Percentiles rank a stretch among this genome's conserved stretches.
phyloP scores from a whole-genome alignment of 2,113 vertebrate genomes.

The Isichthys henryi region DNA sequence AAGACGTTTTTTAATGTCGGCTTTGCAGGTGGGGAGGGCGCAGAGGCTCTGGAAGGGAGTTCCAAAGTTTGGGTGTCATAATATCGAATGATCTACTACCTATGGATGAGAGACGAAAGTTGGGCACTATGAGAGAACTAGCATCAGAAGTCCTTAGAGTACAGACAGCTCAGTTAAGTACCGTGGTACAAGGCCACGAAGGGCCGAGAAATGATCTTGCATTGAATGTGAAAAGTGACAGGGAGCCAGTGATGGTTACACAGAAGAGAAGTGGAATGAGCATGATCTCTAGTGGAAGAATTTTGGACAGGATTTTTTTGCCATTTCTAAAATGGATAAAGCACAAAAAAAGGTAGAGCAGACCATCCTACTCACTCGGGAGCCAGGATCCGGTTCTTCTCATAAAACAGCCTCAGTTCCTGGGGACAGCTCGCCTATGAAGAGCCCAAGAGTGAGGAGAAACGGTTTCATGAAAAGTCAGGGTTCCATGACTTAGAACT shows the following conservation, averaged over 20 bases:
- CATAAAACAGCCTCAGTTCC: slow-evolving; percentile 94
- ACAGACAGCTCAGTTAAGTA: neutral
- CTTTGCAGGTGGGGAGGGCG: neutral
- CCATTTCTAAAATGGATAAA: neutral
- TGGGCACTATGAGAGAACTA: neutral
- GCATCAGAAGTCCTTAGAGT: neutral
- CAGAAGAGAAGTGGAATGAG: neutral
- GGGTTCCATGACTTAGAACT: neutral
- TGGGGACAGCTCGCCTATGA: slow-evolving; percentile 89
- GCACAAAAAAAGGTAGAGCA: neutral
- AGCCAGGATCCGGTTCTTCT: slow-evolving; percentile 86
- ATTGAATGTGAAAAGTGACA: neutral
- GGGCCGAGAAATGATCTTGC: neutral
- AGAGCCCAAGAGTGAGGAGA: neutral
- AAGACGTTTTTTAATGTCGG: neutral
- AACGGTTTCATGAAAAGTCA: neutral
- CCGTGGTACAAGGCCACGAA: neutral
- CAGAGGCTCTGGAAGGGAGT: neutral
- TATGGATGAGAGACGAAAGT: neutral
- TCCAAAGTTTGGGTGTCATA: neutral
- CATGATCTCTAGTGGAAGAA: neutral
- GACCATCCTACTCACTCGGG: slow-evolving; percentile 66
- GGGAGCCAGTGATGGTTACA: neutral
- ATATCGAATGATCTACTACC: neutral
- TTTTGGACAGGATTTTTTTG: neutral